Conservation (phyloP, 2,888 invertebrate species). For the Dynastes grantii region DNA sequence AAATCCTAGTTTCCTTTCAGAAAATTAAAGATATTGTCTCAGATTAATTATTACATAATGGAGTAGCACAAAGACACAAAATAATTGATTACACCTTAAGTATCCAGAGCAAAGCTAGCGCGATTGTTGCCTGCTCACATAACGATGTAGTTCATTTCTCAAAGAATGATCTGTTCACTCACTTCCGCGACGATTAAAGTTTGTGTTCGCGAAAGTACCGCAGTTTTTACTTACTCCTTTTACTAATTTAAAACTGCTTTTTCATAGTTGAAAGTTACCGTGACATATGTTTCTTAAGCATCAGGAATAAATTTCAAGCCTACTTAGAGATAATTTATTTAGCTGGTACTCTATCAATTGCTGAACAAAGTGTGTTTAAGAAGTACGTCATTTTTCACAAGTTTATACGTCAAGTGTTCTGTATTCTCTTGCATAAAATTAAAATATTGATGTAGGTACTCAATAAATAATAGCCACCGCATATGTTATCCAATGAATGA, state of each 20-base stretch:
- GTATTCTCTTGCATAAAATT: too few species aligned
- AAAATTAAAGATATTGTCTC: not conserved
- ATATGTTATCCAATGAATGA: too few species aligned
- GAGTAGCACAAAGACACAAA: not conserved
- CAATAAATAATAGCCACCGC: too few species aligned
- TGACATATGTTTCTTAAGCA: too few species aligned
- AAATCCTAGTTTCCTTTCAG: not conserved
- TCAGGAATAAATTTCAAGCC: too few species aligned
- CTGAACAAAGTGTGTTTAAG: too few species aligned
- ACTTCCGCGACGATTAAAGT: slow-evolving; percentile 28
- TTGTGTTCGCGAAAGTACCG: slow-evolving; percentile 9
- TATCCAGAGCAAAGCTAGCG: not conserved
- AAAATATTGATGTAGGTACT: too few species aligned
- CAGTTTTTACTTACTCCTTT: not conserved
- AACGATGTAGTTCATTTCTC: slow-evolving; percentile 13
- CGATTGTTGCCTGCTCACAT: not conserved
- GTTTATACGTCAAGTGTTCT: too few species aligned
- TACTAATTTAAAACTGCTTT: not conserved
- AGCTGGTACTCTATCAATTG: too few species aligned
- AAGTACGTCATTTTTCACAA: too few species aligned
- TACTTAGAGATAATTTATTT: too few species aligned
- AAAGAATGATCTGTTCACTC: not conserved
- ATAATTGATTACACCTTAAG: slow-evolving; percentile 15
- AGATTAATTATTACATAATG: slow-evolving; percentile 19
- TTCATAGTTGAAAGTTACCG: not conserved